Conservation (phyloP, 2,113 vertebrate genomes). For the Oplegnathus fasciatus region DNA sequence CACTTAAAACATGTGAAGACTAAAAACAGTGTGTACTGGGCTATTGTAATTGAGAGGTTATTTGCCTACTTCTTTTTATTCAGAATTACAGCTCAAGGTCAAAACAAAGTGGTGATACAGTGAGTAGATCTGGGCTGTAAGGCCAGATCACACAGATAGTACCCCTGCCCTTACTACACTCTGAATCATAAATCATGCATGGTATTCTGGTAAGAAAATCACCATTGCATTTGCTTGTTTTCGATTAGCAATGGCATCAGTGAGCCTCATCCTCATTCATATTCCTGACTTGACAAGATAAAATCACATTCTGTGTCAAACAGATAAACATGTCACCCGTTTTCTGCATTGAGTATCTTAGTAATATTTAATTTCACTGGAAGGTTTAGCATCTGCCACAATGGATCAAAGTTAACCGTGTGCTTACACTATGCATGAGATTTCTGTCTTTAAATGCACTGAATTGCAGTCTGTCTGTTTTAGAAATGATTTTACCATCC, state of each 20-base stretch:
- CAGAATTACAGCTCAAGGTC: conserved; percentile 51
- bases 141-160: conserved; percentile 60
- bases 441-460: background rate
- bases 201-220: conserved; percentile 44
- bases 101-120: conserved; percentile 39
- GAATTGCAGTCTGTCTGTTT: background rate
- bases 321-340: conserved; percentile 34
- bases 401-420: background rate
- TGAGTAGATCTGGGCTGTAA: conserved; percentile 50
- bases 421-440: conserved; percentile 4
- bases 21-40: background rate
- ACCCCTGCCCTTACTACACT: conserved; percentile 22
- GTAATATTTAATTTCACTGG: conserved; percentile 25
- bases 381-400: conserved; percentile 23
- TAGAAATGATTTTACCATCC: background rate
- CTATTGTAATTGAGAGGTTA: conserved; percentile 21
- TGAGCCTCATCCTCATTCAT: conserved; percentile 26
- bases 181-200: conserved; percentile 73
- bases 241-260: conserved; percentile 52
- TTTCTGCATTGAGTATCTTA: conserved; percentile 5
- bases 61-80: conserved; percentile 17
- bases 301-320: conserved; percentile 33
- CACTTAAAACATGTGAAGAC: background rate
- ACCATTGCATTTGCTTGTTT: conserved; percentile 60
- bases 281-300: conserved; percentile 41